Conservation (phyloP, 2,797 vertebrate genomes). For the Phaenicophaeus curvirostris region DNA sequence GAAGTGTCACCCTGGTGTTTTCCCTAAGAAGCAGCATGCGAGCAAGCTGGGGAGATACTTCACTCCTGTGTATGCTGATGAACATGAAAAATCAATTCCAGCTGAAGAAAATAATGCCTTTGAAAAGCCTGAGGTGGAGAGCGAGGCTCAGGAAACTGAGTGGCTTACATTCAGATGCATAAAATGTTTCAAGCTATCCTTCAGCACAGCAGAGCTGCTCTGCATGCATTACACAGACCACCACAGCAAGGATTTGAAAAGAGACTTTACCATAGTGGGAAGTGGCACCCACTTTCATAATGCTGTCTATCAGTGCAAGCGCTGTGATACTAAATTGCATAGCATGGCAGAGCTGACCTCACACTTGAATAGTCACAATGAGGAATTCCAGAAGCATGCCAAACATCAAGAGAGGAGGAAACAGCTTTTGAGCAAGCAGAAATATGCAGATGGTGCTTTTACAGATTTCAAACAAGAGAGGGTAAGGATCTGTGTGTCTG, state of each 20-base stretch:
- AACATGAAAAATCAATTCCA: conserved; percentile 79
- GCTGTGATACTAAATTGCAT: conserved; percentile 92
- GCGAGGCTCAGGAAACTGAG: conserved; percentile 81
- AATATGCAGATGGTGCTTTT: conserved; percentile 80
- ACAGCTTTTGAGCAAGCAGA: conserved; percentile 92
- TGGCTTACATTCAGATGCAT: conserved; percentile 95
- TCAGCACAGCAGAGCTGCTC: conserved; percentile 88
- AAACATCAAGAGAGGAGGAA: conserved; percentile 90
- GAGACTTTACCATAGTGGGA: conserved; percentile 89
- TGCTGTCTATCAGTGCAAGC: conserved; percentile 91
- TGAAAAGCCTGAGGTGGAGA: conserved; percentile 82
- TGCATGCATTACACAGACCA: conserved; percentile 98
- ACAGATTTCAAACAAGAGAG: conserved; percentile 89
- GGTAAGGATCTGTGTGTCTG: conserved; percentile 82
- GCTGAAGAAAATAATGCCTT: conserved; percentile 72
- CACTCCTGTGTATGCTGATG: conserved; percentile 93
- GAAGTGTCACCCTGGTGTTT: conserved; percentile 97
- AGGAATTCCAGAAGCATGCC: conserved; percentile 94
- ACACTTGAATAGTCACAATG: conserved; percentile 92
- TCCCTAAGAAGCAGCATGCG: conserved; percentile 95
- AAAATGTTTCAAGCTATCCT: conserved; percentile 94
- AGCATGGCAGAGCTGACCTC: conserved; percentile 85
- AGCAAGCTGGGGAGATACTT: conserved; percentile 97
- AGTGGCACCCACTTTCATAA: conserved; percentile 81
- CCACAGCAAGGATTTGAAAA: conserved; percentile 92